These are phyloP conservation scores for Scolopax rusticola DNA, from an alignment of 2,797 vertebrate genomes.

Conservation along the genomic window DNA sequence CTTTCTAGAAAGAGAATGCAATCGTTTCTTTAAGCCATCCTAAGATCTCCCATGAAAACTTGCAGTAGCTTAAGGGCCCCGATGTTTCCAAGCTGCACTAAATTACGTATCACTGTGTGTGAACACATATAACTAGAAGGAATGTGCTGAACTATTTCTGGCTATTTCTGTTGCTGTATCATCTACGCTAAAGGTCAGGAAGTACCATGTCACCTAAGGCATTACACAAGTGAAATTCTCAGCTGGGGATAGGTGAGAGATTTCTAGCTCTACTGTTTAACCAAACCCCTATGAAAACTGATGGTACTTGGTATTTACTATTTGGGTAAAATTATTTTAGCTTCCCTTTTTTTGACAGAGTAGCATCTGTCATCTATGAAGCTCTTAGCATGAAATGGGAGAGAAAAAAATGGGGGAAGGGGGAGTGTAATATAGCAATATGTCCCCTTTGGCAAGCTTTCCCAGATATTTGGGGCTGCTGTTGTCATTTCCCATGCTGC, in stretches of 20 bases:
- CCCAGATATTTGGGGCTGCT: not conserved
- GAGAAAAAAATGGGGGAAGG: not conserved
- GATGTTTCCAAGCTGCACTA: not conserved
- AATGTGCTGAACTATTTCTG: not conserved
- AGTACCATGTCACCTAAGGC: not conserved
- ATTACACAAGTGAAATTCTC: not conserved
- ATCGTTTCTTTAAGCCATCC: not conserved
- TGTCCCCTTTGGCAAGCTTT: not conserved
- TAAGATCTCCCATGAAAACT: not conserved
- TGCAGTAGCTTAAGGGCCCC: not conserved
- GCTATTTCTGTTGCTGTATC: not conserved
- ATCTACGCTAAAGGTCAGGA: not conserved
- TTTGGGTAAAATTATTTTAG: not conserved
- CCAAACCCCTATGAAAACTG: not conserved
- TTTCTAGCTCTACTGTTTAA: not conserved
- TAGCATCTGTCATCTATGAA: not conserved
- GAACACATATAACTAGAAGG: not conserved
- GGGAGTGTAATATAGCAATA: not conserved
- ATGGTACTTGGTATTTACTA: not conserved
- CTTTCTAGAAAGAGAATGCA: not conserved
- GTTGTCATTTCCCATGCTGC: not conserved
- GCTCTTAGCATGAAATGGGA: not conserved
- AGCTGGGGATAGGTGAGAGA: not conserved
- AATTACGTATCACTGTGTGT: rapidly evolving
- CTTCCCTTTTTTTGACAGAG: not conserved